Evolutionary conservation across 2,888 invertebrate genomes (phyloP).

Genomic region (Drosophila buzzatii): DNA sequence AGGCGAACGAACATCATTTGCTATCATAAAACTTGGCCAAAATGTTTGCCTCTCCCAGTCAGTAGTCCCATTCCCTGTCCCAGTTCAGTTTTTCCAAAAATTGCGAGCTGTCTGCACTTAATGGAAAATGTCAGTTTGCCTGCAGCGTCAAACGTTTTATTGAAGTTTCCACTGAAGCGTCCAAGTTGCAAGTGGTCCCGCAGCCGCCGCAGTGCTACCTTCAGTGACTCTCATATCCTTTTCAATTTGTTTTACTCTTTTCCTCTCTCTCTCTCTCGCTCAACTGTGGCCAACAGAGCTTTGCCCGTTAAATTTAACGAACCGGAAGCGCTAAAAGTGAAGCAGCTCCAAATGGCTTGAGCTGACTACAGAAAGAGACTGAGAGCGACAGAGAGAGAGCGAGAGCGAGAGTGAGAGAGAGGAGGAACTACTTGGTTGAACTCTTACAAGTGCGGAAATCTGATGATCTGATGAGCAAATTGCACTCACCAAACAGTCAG

Average conservation of each 20-base stretch:
- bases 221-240: constrained; percentile 27
- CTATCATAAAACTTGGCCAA: constrained; percentile 59
- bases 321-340: constrained; percentile 74
- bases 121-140: constrained; percentile 82
- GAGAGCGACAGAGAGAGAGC: neutral
- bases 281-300: constrained; percentile 41
- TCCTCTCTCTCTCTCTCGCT: neutral
- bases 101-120: constrained; percentile 76
- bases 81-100: constrained; percentile 23
- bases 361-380: constrained; percentile 7
- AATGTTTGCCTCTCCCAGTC: constrained; percentile 24
- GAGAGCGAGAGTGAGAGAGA: neutral
- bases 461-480: constrained; percentile 38
- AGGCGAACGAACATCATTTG: constrained; percentile 29
- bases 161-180: constrained; percentile 63
- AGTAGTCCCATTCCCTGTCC: neutral
- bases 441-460: constrained; percentile 39
- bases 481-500: constrained; percentile 26
- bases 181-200: constrained; percentile 15
- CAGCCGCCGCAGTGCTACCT: constrained; percentile 23
- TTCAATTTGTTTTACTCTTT: constrained; percentile 1
- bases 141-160: constrained; percentile 76
- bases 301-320: constrained; percentile 72
- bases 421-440: constrained; percentile 17
- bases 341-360: constrained; percentile 46